Conservation (phyloP, 2,797 vertebrate species). For the Neosilurus mollespiculum region DNA sequence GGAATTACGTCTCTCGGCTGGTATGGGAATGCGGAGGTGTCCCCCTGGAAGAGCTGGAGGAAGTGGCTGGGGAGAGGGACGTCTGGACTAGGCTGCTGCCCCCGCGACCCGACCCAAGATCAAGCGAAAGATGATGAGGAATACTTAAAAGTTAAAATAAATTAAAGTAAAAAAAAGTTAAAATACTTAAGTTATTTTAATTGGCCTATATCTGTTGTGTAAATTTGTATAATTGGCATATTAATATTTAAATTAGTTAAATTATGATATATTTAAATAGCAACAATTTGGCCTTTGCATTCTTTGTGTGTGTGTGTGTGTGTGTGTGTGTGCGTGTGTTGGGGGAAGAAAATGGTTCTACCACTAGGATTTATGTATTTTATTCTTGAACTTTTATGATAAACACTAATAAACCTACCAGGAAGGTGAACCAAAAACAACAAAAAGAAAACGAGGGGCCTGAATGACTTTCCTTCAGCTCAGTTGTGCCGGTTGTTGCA, state of each 20-base stretch:
- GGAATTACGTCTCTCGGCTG: too few relatives aligned
- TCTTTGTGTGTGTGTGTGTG: slow-evolving; percentile 25
- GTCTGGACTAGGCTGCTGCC: too few relatives aligned
- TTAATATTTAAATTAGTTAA: not conserved
- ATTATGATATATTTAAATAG: not conserved
- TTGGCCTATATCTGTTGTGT: not conserved
- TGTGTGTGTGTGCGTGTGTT: slow-evolving; percentile 6
- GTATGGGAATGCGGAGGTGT: too few relatives aligned
- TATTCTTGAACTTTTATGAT: slow-evolving; percentile 38
- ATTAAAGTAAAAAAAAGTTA: not conserved
- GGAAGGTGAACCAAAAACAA: slow-evolving; percentile 39
- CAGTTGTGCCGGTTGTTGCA: not conserved
- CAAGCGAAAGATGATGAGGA: too few relatives aligned
- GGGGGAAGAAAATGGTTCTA: slow-evolving; percentile 12
- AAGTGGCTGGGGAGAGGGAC: too few relatives aligned
- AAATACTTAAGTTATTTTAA: not conserved
- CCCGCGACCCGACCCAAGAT: too few relatives aligned
- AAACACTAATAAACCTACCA: slow-evolving; percentile 36
- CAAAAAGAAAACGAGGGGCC: not conserved
- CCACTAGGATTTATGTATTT: slow-evolving; percentile 46
- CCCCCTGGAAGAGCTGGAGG: too few relatives aligned
- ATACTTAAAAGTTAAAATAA: too few relatives aligned
- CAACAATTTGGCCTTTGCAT: slow-evolving; percentile 39
- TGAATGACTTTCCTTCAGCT: slow-evolving; percentile 22
- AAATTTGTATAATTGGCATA: not conserved